Base-by-base conservation (phyloP, 2,888 invertebrate species). In the Zele albiditarsus region DNA sequence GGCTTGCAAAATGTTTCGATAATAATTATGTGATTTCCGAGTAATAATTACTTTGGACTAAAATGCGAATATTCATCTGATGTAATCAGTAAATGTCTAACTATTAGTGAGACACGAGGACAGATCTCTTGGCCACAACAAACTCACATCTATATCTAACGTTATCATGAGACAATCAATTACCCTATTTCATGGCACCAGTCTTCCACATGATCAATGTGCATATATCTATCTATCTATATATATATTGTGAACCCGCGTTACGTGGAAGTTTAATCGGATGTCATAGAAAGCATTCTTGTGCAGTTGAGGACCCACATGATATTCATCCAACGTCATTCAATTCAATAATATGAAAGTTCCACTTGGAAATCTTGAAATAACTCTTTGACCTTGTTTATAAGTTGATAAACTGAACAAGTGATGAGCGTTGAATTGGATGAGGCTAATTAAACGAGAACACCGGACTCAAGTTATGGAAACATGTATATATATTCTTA, bases 141-240 rank as follows among this genome's bases (percentile, higher is more conserved):
- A 63, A 72, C 71, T 63, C 28, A 62, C 28, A 31, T 53, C 38
- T 72, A 23, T 31, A 53, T 4, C 28, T 46, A 53, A 49, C 23
- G 10, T 10, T n/a, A 23, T 67, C 53, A 72, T 53, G 57, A 31
- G 49, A 65, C 49, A 23, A 72, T 72, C 65, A 72, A 53, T 33
- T 20, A 49, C 46, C 63, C 42, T 65, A 33, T 65, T 65, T 20
- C 53, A 72, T 14, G n/a, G n/a, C 42, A 71, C 28, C 31, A 16
- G n/a, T 33, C 70, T 60, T 68, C 14, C 20, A 25, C 25, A 31
- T 25, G 25, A 58, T 20, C 25, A 60, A 38, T 28, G 5, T 63
- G 12, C 20, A 38, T 23, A 23, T 23, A 60, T 46, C n/a, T 4
- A 4, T n/a, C n/a, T n/a, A n/a, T n/a, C n/a, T 10, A 25, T 27